These are phyloP conservation scores for Tyrophagus putrescentiae DNA, from an alignment of 1,140 invertebrate genomes.

Conservation along the genomic window DNA sequence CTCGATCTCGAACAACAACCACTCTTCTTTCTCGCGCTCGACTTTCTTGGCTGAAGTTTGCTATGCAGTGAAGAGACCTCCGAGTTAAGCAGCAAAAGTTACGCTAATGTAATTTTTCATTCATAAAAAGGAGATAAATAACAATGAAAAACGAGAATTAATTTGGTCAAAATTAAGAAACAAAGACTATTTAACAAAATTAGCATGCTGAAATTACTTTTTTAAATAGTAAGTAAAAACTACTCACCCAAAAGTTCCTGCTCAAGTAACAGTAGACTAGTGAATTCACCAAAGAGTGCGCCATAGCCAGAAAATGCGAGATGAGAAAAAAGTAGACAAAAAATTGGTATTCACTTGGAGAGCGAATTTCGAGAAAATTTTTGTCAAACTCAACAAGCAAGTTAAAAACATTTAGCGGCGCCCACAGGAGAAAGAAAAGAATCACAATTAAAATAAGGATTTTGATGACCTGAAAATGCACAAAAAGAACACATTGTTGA, in stretches of 20 bases:
- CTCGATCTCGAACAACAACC: background rate
- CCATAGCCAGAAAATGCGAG: constrained; percentile 41
- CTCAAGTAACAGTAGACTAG: constrained; percentile 76
- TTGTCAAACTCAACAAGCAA: constrained; percentile 30
- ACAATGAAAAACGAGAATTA: too few species aligned
- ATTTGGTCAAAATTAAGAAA: too few species aligned
- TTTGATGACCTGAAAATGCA: constrained; percentile 38
- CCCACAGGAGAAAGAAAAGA: constrained; percentile 41
- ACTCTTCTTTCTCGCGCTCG: background rate
- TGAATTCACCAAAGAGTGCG: constrained; percentile 70
- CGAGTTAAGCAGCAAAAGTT: background rate
- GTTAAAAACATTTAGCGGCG: constrained; percentile 37
- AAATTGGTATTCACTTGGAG: constrained; percentile 27
- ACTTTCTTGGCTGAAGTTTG: background rate
- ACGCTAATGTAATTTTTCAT: background rate
- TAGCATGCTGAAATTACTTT: background rate
- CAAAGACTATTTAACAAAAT: too few species aligned
- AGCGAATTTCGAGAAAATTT: constrained; percentile 27
- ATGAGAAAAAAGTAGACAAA: constrained; percentile 36
- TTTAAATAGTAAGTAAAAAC: constrained; percentile 31
- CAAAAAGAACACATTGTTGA: background rate
- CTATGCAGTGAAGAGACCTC: background rate
- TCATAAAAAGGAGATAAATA: background rate
- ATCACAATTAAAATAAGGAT: constrained; percentile 41
- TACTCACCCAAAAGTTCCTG: constrained; percentile 55